These are phyloP conservation scores for Charaxes varanes DNA, from an alignment of 1,140 invertebrate species.

Conservation along the genomic window DNA sequence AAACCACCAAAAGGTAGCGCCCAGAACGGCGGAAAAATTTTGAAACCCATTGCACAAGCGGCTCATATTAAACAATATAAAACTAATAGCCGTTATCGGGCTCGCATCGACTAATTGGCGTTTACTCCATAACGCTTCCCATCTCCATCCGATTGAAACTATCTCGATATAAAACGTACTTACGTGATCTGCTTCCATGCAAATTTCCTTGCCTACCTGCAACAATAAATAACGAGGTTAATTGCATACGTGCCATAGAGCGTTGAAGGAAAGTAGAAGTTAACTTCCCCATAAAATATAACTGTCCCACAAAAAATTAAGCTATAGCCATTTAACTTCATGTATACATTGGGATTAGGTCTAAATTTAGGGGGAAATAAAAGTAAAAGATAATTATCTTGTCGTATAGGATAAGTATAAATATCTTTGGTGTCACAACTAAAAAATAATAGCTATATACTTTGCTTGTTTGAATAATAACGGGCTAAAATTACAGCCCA, in stretches of 20 bases:
- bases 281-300: too few species aligned
- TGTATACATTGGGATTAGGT: too few species aligned
- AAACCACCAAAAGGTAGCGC: conserved; percentile 66
- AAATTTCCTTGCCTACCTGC: conserved; percentile 56
- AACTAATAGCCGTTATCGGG: conserved; percentile 61
- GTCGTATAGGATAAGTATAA: too few species aligned
- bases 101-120: conserved; percentile 66
- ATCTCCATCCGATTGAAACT: conserved; percentile 27
- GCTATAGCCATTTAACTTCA: too few species aligned
- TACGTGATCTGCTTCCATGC: conserved; percentile 17
- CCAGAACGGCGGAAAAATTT: conserved; percentile 65
- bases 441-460: too few species aligned
- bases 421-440: too few species aligned
- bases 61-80: conserved; percentile 68
- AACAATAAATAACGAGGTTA: conserved; percentile 39
- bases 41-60: conserved; percentile 64
- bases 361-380: too few species aligned
- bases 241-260: conserved; percentile 16
- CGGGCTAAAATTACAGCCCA: too few species aligned
- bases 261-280: too few species aligned
- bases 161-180: conserved; percentile 23
- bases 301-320: too few species aligned
- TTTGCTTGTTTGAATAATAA: too few species aligned
- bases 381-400: too few species aligned
- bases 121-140: conserved; percentile 45